These are phyloP conservation scores for Benthosema pterotum DNA, from an alignment of 2,797 vertebrate species.

Conservation along the genomic window DNA sequence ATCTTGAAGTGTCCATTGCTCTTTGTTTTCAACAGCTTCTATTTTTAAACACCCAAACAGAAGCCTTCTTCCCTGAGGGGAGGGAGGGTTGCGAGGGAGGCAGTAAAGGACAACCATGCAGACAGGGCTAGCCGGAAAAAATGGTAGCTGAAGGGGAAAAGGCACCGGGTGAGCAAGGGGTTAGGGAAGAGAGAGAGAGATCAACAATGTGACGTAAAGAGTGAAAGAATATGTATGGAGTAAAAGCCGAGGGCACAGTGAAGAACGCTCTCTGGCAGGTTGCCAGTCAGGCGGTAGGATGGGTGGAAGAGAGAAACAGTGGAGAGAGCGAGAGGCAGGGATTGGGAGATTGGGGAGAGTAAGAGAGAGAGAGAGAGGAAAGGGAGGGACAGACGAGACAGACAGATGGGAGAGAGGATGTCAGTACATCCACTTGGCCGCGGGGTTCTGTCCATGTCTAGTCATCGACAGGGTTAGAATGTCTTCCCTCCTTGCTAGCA, in stretches of 20 bases:
- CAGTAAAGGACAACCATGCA: background rate
- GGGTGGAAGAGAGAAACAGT: background rate
- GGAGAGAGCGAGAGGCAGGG: constrained; percentile 33
- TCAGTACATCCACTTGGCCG: constrained; percentile 25
- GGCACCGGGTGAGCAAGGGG: background rate
- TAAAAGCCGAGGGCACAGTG: constrained; percentile 22
- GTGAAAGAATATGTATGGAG: constrained; percentile 22
- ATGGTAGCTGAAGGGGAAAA: background rate
- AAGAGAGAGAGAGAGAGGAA: constrained; percentile 2
- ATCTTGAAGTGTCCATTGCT: constrained; percentile 44
- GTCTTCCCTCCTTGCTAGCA: background rate
- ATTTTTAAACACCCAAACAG: constrained; percentile 60
- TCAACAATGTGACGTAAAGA: constrained; percentile 10
- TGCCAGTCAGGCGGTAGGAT: constrained; percentile 35
- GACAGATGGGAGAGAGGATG: constrained; percentile 32
- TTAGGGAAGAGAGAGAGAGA: constrained; percentile 9
- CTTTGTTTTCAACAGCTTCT: constrained; percentile 49
- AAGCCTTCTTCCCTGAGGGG: constrained; percentile 38
- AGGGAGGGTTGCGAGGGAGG: constrained; percentile 16
- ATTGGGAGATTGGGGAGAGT: constrained; percentile 14
- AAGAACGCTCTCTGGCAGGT: constrained; percentile 28
- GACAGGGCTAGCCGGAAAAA: constrained; percentile 3
- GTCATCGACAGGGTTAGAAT: constrained; percentile 28
- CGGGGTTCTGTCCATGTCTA: constrained; percentile 35
- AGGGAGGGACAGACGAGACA: constrained; percentile 1